Evolutionary conservation across 2,113 vertebrate genomes (phyloP).

Genomic region (Donacobius atricapilla): DNA sequence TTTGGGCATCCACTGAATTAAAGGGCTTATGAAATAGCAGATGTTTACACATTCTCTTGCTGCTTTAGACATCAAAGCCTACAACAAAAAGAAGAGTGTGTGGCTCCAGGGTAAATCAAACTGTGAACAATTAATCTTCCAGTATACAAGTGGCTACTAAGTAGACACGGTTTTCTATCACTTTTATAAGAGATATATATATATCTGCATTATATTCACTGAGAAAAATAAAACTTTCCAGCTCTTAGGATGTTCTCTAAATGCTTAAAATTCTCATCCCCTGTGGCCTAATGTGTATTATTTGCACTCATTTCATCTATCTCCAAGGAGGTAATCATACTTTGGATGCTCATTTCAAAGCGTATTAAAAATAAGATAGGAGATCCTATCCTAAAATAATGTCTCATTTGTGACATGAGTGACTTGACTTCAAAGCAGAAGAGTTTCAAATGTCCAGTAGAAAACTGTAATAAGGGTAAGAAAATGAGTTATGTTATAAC

Average conservation of each 20-base stretch:
- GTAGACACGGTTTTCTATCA: accelerated
- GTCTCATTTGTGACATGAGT: background rate
- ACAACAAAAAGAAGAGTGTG: background rate
- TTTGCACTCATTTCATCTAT: background rate
- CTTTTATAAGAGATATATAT: background rate
- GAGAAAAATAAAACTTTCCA: background rate
- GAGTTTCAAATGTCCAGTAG: background rate
- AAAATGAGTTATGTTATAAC: background rate
- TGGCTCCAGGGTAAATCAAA: background rate
- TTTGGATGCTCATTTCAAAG: background rate
- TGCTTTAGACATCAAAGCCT: background rate
- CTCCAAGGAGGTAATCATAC: background rate
- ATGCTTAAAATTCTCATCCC: background rate
- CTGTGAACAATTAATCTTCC: background rate
- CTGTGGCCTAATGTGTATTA: background rate
- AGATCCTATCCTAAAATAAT: background rate
- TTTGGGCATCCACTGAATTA: background rate
- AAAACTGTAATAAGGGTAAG: background rate
- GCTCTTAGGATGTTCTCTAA: background rate
- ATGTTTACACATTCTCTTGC: background rate
- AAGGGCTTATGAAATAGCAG: background rate
- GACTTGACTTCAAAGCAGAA: background rate
- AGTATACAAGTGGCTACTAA: background rate
- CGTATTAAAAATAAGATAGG: background rate
- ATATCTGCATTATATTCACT: background rate